Evolutionary conservation across 2,113 vertebrate species (phyloP).

Genomic region (Charina bottae): DNA sequence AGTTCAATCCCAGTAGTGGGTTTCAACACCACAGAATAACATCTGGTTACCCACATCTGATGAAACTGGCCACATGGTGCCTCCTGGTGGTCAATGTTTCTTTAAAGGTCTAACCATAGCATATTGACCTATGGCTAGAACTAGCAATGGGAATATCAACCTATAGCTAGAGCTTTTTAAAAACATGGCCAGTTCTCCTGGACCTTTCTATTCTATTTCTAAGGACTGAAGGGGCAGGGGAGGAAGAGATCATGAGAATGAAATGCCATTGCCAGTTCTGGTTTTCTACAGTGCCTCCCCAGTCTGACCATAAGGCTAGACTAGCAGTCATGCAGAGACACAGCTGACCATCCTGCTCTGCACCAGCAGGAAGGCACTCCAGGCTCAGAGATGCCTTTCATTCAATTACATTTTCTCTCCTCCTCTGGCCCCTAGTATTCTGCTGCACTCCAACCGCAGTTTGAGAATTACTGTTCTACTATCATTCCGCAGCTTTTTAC

Average conservation of each 20-base stretch:
- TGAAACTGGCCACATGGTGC: neutral
- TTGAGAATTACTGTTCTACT: neutral
- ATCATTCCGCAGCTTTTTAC: neutral
- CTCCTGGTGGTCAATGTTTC: neutral
- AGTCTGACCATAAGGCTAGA: neutral
- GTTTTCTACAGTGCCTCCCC: neutral
- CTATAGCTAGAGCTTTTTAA: neutral
- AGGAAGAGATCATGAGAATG: neutral
- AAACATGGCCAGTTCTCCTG: neutral
- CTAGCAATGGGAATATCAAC: neutral
- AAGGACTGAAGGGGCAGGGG: neutral
- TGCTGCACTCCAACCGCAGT: neutral
- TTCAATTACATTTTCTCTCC: neutral
- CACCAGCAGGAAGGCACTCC: neutral
- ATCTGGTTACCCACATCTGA: neutral
- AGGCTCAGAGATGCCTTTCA: neutral
- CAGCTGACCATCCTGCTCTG: neutral
- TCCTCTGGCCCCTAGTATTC: neutral
- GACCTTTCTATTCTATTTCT: neutral
- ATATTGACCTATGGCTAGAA: neutral
- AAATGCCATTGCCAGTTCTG: neutral
- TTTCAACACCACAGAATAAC: neutral
- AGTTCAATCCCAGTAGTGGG: neutral
- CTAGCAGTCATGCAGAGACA: neutral
- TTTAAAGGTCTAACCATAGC: neutral